Conservation (phyloP, 2,888 invertebrate genomes). For the Troides helena region DNA sequence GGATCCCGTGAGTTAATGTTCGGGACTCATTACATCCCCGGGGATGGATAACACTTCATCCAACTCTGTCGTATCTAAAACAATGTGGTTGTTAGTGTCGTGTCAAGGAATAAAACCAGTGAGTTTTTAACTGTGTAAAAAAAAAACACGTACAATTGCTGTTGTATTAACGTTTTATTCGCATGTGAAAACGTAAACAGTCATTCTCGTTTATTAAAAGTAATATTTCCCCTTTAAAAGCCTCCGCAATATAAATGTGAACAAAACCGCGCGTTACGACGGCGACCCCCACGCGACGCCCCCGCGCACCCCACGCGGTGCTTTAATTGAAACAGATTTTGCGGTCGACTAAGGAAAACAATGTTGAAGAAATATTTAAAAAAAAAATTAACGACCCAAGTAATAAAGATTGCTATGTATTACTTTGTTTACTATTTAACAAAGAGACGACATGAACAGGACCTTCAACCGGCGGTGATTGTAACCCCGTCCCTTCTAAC, state of each 20-base stretch:
- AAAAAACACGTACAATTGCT: background rate
- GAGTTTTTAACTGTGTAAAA: background rate
- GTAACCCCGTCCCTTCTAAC: no score
- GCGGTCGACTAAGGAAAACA: constrained; percentile 37
- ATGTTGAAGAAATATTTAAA: constrained; percentile 34
- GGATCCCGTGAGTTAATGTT: no score
- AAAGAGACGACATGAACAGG: background rate
- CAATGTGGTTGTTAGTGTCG: no score
- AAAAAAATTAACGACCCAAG: background rate
- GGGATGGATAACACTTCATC: no score
- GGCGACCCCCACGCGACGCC: constrained; percentile 27
- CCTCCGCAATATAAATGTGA: constrained; percentile 21
- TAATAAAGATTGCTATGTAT: constrained; percentile 28
- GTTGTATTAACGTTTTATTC: constrained; percentile 18
- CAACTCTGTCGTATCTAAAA: no score
- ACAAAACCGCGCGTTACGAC: constrained; percentile 32
- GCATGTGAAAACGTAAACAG: constrained; percentile 19
- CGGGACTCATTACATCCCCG: no score
- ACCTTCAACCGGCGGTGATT: no score
- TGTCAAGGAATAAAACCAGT: background rate
- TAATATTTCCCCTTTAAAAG: constrained; percentile 23
- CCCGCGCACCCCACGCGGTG: constrained; percentile 37
- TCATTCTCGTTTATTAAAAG: constrained; percentile 25
- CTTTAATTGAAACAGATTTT: constrained; percentile 42
- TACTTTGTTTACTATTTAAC: constrained; percentile 22